These are phyloP conservation scores for Origma solitaria DNA, from an alignment of 2,113 vertebrate genomes.

Conservation along the genomic window DNA sequence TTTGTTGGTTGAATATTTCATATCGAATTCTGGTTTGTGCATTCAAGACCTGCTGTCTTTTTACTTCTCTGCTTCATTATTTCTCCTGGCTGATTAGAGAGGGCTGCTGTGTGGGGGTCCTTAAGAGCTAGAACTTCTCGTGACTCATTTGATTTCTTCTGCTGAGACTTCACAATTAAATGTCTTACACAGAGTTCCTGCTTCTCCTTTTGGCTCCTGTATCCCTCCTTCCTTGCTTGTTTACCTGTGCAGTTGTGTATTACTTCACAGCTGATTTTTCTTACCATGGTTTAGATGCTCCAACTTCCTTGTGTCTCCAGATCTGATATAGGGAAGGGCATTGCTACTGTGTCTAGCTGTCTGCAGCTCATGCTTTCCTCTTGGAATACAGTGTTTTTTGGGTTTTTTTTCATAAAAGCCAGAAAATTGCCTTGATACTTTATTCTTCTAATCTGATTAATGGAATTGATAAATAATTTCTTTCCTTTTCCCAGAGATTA, in stretches of 20 bases:
- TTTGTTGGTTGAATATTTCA: conserved; percentile 8
- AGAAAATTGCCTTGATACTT: background rate
- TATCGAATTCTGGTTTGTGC: background rate
- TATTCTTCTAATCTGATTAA: background rate
- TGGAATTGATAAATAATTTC: background rate
- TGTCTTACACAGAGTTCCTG: conserved; percentile 26
- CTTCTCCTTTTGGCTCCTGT: conserved; percentile 36
- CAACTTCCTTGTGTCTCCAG: background rate
- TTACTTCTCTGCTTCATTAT: background rate
- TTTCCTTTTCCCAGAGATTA: background rate
- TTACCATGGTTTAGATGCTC: background rate
- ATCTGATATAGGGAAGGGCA: background rate
- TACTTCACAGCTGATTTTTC: conserved; percentile 24
- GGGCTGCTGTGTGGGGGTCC: background rate
- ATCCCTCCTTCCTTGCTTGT: background rate
- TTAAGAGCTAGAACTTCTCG: conserved; percentile 38
- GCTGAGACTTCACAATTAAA: conserved; percentile 31
- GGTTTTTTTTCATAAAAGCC: background rate
- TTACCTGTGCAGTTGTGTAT: background rate
- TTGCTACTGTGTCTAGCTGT: background rate
- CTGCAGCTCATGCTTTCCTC: background rate
- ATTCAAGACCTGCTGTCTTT: conserved; percentile 2
- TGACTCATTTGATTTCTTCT: conserved; percentile 56
- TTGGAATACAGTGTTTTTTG: background rate
- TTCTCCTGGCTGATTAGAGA: conserved; percentile 33